Base-by-base conservation (phyloP, 2,113 vertebrate genomes). In the Dasypus novemcinctus region DNA sequence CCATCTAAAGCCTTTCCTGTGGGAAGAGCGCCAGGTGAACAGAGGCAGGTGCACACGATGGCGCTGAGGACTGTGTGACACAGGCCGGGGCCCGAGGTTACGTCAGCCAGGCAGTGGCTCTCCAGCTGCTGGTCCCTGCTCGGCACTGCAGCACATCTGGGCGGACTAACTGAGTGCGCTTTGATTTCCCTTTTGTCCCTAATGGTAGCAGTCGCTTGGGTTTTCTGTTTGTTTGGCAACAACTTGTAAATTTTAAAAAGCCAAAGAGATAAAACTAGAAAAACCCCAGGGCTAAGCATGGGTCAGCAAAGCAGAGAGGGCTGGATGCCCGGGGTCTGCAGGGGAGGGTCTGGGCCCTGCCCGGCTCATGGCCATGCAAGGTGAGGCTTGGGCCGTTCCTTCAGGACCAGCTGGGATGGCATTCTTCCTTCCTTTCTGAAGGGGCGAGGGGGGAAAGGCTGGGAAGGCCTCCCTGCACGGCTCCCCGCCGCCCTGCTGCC, bases 71-170 rank as follows among this genome's bases (percentile, higher is more conserved):
- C 2, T 38, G 11, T 36, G 23, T 14, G 6, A 23, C 57, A 23
- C 36, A 69, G 64, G 36, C 36, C n/a, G 4, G 4, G 4, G 41
- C 17, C 63, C 69, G 0, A 0, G 29, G 29, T 14, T 29, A 13
- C 4, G 1, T 23, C 7, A 0, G n/a, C 87, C 2, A 17, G 33
- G 14, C 33, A 33, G 9, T 11, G 21, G 57, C 21, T 59, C 18
- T 59, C 57, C 38, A 54, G 15, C n/a, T 13, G 63, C 27, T 2
- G 29, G 63, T 27, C 29, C 63, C 36, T 1, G 29, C 12, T 59
- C 7, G 79, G 14, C 33, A 52, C 27, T 14, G 5, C 4, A 4
- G 63, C 18, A 6, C 33, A 7, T 21, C 59, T 25, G 25, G 8
- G 52, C 57, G 49, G 63, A 13, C 68, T 23, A 33, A 12, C 68